A percentile compares a stretch with the other conserved stretches of the same genome.
Evolutionary conservation across 1,140 invertebrate genomes (phyloP).

Genomic region (Psilanteris sp.): DNA sequence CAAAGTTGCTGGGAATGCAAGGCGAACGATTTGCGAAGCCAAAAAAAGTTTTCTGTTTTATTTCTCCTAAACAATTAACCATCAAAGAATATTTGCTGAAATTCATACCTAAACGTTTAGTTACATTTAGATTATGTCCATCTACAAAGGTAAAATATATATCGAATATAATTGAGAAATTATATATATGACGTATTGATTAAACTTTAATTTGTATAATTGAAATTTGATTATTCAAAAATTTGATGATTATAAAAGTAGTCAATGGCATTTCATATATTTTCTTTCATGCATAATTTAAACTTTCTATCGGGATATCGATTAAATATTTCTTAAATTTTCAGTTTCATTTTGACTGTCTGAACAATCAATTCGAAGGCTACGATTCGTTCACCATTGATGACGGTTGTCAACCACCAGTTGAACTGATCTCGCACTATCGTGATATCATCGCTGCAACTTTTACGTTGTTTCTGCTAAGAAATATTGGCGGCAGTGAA

Average conservation of each 20-base stretch:
- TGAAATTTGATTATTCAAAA: too few species aligned
- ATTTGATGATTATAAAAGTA: too few species aligned
- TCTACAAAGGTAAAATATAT: constrained; percentile 87
- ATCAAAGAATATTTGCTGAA: constrained; percentile 95
- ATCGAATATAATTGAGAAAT: background rate
- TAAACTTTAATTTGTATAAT: too few species aligned
- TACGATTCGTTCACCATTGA: constrained; percentile 88
- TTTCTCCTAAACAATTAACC: constrained; percentile 92
- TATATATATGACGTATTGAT: too few species aligned
- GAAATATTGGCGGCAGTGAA: constrained; percentile 97
- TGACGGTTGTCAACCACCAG: constrained; percentile 92
- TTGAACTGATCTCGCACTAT: constrained; percentile 90
- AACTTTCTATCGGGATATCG: too few species aligned
- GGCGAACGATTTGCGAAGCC: constrained; percentile 85
- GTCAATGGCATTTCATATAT: too few species aligned
- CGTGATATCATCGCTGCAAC: constrained; percentile 94
- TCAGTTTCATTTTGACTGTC: constrained; percentile 83
- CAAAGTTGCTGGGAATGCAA: constrained; percentile 87
- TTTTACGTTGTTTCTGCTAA: constrained; percentile 94
- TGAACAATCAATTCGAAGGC: constrained; percentile 78
- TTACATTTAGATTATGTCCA: constrained; percentile 95
- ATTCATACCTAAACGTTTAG: constrained; percentile 94
- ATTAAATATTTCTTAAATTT: too few species aligned
- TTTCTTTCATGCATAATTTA: too few species aligned
- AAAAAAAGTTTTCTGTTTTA: constrained; percentile 92